These are phyloP conservation scores for Eretmochelys imbricata DNA, from an alignment of 2,113 vertebrate species.

Conservation along the genomic window DNA sequence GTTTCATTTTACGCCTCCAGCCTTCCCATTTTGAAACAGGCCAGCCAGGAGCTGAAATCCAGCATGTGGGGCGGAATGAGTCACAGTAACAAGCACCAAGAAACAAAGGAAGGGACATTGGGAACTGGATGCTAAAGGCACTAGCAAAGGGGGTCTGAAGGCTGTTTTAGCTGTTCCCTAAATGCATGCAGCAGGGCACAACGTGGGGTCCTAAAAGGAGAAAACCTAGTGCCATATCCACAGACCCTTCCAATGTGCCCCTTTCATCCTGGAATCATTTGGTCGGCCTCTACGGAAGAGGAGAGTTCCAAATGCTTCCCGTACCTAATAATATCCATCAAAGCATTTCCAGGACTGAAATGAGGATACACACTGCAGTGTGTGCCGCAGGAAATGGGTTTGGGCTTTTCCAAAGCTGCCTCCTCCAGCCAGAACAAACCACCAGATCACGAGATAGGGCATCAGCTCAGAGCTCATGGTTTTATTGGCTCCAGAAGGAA, in stretches of 20 bases:
- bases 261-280: constrained; percentile 61
- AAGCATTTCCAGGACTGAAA: constrained; percentile 72
- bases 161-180: background rate
- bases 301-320: constrained; percentile 72
- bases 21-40: background rate
- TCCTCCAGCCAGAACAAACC: constrained; percentile 65
- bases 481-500: constrained; percentile 71
- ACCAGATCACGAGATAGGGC: constrained; percentile 60
- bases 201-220: rapidly evolving
- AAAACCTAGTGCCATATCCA: background rate
- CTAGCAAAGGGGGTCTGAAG: rapidly evolving
- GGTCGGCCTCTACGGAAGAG: constrained; percentile 62
- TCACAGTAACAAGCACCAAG: background rate
- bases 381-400: constrained; percentile 68
- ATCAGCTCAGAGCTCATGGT: background rate
- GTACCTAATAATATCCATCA: constrained; percentile 80
- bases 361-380: constrained; percentile 59
- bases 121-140: background rate
- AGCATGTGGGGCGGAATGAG: no score
- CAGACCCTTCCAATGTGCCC: constrained; percentile 65
- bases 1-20: background rate
- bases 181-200: rapidly evolving
- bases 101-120: no score
- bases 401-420: constrained; percentile 43
- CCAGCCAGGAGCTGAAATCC: background rate